Percentiles rank a stretch among this genome's conserved stretches.
Evolutionary conservation across 2,888 invertebrate genomes (phyloP).

Genomic region (Heteropelma amictum): DNA sequence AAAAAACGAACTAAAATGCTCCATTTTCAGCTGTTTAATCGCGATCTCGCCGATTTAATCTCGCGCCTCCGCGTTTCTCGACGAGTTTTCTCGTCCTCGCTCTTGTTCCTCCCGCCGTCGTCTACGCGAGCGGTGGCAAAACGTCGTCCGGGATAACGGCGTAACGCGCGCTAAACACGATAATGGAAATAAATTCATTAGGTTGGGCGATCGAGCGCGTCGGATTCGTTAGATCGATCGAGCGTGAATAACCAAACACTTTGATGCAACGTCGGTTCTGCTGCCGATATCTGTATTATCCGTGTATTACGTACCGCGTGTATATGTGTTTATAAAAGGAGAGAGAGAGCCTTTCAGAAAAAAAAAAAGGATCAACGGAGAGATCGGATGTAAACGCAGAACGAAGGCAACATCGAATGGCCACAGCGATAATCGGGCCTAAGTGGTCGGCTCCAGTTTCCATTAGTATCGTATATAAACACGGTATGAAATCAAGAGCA

Average conservation of each 20-base stretch:
- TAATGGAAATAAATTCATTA: constrained; percentile 66
- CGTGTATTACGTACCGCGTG: no score
- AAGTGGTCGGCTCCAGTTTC: constrained; percentile 52
- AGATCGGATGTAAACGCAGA: neutral
- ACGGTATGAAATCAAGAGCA: constrained; percentile 22
- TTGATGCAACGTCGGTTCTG: constrained; percentile 20
- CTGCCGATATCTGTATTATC: no score
- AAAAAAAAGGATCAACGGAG: constrained; percentile 6
- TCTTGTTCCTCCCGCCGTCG: constrained; percentile 5
- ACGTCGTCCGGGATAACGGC: constrained; percentile 30
- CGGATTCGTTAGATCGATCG: constrained; percentile 59
- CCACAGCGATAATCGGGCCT: constrained; percentile 52
- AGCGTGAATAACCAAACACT: constrained; percentile 55
- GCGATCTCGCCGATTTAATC: neutral
- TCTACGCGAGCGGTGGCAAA: constrained; percentile 31
- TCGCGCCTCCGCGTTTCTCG: neutral
- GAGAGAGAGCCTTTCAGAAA: neutral
- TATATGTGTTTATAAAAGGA: constrained; percentile 2
- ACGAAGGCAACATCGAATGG: no score
- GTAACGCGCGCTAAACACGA: constrained; percentile 58
- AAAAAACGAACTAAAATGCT: no score
- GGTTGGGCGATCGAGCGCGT: constrained; percentile 62
- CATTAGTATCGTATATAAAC: constrained; percentile 29
- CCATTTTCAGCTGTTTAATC: neutral
- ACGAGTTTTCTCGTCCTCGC: constrained; percentile 36